Evolutionary conservation across 2,888 invertebrate species (phyloP), one percentile per base, ranked within the genome.

Genomic region (Hesperia comma): DNA sequence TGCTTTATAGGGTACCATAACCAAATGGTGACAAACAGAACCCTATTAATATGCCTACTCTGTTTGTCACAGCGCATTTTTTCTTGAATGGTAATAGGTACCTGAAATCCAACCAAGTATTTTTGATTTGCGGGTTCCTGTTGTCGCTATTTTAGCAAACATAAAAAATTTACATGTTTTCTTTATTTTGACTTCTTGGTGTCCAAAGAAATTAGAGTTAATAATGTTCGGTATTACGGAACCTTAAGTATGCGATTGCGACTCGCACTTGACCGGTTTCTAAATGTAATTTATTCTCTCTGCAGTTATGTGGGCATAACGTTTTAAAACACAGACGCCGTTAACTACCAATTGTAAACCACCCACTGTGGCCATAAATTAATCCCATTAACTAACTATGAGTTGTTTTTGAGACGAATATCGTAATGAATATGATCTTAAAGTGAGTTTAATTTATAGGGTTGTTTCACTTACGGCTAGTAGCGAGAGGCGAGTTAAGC

Each of bases 311-410:
- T 64, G 58, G n/a, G 62, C 55, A 67, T 64, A 63, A 68, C 60
- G 67, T 71, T 62, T 68, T 63, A 53, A 66, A 60, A 60, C 21
- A 40, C 46, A 79, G 76, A 68, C 70, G 64, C 72, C 73, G 74
- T 79, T 79, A 79, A 78, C 73, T 78, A 80, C 77, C 82, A 84
- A 84, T 86, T 88, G 82, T 79, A 70, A 79, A 70, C 87, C 88
- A 86, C 86, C 87, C 88, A 86, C 81, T 75, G 79, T 61, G 80
- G 73, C 73, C 80, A 83, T 90, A 86, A 90, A 88, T 88, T 87
- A 88, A 84, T 81, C 79, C 80, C 83, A 86, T 88, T 86, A 87
- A 83, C 76, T 75, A 71, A 83, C 75, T 75, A 71, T 74, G 62
- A 68, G 49, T 49, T 68, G 72, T 74, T 72, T 72, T 74, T 70